These are phyloP conservation scores for Callorhinus ursinus DNA, from an alignment of 2,113 vertebrate genomes.

Conservation along the genomic window DNA sequence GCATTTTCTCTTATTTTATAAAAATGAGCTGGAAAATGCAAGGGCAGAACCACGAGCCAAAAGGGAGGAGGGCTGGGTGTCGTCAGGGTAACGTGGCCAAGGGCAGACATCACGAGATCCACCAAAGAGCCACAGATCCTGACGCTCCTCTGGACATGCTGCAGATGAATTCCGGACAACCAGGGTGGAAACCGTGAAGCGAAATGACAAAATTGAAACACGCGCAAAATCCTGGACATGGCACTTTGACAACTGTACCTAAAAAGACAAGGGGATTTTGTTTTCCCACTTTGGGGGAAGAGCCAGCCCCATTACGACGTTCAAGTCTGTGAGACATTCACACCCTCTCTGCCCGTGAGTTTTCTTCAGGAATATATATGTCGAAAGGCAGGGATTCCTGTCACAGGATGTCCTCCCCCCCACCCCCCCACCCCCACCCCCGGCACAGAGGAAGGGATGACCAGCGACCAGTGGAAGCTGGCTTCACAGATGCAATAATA, in stretches of 20 bases:
- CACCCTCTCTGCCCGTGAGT: neutral
- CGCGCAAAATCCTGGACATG: neutral
- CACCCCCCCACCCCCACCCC: too few species aligned
- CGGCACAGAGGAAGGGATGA: neutral
- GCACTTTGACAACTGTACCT: rapidly evolving
- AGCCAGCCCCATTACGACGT: rapidly evolving
- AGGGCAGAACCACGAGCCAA: too few species aligned
- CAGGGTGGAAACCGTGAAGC: neutral
- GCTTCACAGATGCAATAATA: neutral
- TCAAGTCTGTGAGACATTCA: too few species aligned
- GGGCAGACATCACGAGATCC: too few species aligned
- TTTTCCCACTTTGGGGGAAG: neutral
- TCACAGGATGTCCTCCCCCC: neutral
- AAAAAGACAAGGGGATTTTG: too few species aligned
- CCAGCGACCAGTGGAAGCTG: neutral
- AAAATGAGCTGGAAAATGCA: neutral
- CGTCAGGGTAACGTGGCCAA: rapidly evolving
- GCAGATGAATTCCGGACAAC: neutral
- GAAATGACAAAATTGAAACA: neutral
- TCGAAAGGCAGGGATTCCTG: neutral
- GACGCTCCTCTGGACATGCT: neutral
- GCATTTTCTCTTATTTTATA: neutral
- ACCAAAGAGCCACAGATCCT: rapidly evolving
- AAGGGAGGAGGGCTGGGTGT: neutral
- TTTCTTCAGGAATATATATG: neutral